A percentile compares a stretch with the other conserved stretches of the same genome.
Evolutionary conservation across 2,113 vertebrate species (phyloP).

Genomic region (Pterocles orientalis): DNA sequence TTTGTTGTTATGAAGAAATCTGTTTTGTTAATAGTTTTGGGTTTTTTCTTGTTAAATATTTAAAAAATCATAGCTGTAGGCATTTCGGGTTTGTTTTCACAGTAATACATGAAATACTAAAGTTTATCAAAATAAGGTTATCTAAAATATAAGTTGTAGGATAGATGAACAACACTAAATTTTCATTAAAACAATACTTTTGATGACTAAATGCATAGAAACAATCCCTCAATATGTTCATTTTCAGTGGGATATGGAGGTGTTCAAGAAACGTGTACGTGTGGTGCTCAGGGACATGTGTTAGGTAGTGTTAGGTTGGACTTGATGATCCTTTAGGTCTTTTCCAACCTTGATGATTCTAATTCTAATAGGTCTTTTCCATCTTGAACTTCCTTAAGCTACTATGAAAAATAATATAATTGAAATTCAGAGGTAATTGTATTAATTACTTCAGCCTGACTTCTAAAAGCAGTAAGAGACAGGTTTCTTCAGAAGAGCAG

Average conservation of each 20-base stretch:
- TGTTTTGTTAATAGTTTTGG: background rate
- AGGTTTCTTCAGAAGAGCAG: background rate
- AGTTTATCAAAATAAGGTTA: background rate
- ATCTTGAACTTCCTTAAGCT: constrained; percentile 44
- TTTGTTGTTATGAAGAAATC: background rate
- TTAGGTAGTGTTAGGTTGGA: too few species aligned
- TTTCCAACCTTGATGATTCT: too few species aligned
- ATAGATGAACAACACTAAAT: background rate
- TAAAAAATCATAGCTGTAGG: background rate
- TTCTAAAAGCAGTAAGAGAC: background rate
- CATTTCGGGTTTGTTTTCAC: background rate
- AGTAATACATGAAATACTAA: background rate
- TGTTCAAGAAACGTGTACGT: too few species aligned
- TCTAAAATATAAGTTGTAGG: background rate
- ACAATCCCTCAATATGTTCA: background rate
- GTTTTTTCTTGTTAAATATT: background rate
- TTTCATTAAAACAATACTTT: background rate
- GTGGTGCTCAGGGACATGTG: too few species aligned
- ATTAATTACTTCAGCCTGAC: background rate
- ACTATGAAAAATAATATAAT: background rate
- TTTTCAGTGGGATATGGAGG: background rate
- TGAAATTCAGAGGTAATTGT: background rate
- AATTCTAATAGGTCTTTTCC: constrained; percentile 66
- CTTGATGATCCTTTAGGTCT: too few species aligned
- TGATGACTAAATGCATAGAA: background rate